Base-by-base conservation (phyloP, 2,888 invertebrate species). In the Heliconius hortense region DNA sequence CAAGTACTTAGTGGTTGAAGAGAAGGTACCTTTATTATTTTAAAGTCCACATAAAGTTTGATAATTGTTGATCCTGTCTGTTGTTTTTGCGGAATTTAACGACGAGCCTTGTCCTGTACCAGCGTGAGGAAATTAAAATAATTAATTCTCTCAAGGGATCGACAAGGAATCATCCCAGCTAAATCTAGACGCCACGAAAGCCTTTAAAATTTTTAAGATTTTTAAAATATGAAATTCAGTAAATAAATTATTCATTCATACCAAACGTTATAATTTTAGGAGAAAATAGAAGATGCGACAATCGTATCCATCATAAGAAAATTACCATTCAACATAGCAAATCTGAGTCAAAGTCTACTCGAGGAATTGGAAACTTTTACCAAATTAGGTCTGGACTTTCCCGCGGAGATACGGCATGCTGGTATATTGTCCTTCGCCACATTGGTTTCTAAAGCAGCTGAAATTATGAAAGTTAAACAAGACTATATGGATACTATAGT, bases 401-500 rank as follows among this genome's bases (percentile, higher is more conserved):
- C 88, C 0, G 80, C 82, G 0, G 96, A 96, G 75, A 95, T 96
- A 28, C 90, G 95, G 8, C 95, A 96, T 78, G 95, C 96, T 0
- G 96, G 95, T 0, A 95, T 96, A 56, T 89, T 97, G 59, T 95
- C 96, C 76, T 97, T 96, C 82, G 96, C 96, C 0, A 96, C 96
- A 0, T 85, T 97, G 43, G 94, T 96, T 0, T 95, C 95, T 73
- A 96, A 96, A 82, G 95, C 96, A 0, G 94, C 95, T 83, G 96
- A 95, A 78, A 94, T 81, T 0, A 77, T 91, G 79, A 79, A 91
- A 87, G 85, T 96, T 89, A 87, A 95, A 89, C 81, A 94, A 72
- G 96, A 96, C 80, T 95, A 95, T 76, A 95, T 96, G 73, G 96
- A 97, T 78, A 95, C 95, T 81, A 96, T 96, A 74, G 96, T 96